These are phyloP conservation scores for Phaetusa simplex DNA, from an alignment of 2,113 vertebrate species.

Conservation along the genomic window DNA sequence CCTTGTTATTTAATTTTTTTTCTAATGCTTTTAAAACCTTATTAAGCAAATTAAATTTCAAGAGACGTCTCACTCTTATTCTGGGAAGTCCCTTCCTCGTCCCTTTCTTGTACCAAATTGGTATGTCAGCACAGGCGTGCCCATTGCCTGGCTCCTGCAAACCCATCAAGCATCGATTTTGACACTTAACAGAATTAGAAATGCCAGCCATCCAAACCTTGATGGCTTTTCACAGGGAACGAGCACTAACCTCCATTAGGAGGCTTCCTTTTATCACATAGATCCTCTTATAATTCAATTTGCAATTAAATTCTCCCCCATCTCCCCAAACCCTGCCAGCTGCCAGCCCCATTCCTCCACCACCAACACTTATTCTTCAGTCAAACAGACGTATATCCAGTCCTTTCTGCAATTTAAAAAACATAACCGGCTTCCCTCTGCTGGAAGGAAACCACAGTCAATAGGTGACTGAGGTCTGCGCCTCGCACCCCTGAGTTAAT, in stretches of 20 bases:
- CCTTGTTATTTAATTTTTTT: conserved; percentile 63
- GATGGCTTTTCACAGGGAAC: conserved; percentile 37
- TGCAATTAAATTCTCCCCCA: conserved; percentile 8
- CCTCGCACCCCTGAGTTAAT: conserved; percentile 16
- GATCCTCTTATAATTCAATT: conserved; percentile 60
- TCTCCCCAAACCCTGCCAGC: conserved; percentile 27
- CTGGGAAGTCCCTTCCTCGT: conserved; percentile 16
- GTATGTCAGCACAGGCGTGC: conserved; percentile 47
- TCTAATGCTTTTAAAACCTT: conserved; percentile 66
- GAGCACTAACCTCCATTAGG: conserved; percentile 57
- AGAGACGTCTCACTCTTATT: conserved; percentile 48
- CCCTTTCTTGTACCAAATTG: conserved; percentile 33
- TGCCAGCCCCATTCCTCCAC: background rate
- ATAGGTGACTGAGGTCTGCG: conserved; percentile 12
- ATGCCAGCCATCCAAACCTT: conserved; percentile 30
- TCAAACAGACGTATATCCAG: background rate
- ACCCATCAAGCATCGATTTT: conserved; percentile 53
- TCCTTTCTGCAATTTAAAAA: background rate
- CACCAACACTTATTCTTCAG: background rate
- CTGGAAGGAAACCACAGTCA: conserved; percentile 10
- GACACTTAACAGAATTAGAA: conserved; percentile 71
- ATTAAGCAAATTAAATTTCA: conserved; percentile 73
- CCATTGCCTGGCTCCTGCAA: conserved; percentile 35
- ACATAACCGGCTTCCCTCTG: background rate
- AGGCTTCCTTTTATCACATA: conserved; percentile 46